Evolutionary conservation across 1,140 invertebrate genomes (phyloP).

Genomic region (Drosophila lini): DNA sequence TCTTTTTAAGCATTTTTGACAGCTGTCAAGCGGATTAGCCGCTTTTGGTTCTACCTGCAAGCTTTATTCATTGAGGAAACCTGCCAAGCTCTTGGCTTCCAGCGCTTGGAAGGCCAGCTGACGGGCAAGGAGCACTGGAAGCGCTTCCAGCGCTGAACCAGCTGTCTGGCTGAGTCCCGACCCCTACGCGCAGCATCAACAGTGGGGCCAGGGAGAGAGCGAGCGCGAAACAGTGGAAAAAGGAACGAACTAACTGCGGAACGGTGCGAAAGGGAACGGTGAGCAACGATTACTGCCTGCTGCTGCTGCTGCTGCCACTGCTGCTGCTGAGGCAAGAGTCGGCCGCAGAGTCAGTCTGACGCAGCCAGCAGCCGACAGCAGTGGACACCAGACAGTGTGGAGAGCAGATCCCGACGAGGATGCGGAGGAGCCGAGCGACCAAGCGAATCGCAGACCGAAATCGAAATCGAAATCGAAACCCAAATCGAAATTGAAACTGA

Average conservation of each 20-base stretch:
- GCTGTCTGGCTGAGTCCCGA: slow-evolving; percentile 9
- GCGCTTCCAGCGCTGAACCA: slow-evolving; percentile 35
- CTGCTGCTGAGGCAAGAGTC: slow-evolving; percentile 13
- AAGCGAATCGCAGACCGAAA: slow-evolving; percentile 24
- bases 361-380: slow-evolving; percentile 66
- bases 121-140: slow-evolving; percentile 22
- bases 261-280: slow-evolving; percentile 8
- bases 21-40: slow-evolving; percentile 18
- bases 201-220: background rate
- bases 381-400: slow-evolving; percentile 18
- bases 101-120: slow-evolving; percentile 59
- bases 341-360: slow-evolving; percentile 41
- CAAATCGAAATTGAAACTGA: slow-evolving; percentile 35
- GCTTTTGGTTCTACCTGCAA: slow-evolving; percentile 13
- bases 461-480: slow-evolving; percentile 37
- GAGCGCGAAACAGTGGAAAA: slow-evolving; percentile 8
- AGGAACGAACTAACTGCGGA: slow-evolving; percentile 8
- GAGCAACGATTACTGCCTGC: slow-evolving; percentile 17
- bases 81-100: slow-evolving; percentile 25
- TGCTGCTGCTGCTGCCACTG: slow-evolving; percentile 1
- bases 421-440: slow-evolving; percentile 32
- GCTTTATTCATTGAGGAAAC: slow-evolving; percentile 72
- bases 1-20: slow-evolving; percentile 9
- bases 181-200: slow-evolving; percentile 53
- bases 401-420: slow-evolving; percentile 69